These are phyloP conservation scores for Coreius guichenoti DNA, from an alignment of 2,797 vertebrate genomes.

Conservation along the genomic window DNA sequence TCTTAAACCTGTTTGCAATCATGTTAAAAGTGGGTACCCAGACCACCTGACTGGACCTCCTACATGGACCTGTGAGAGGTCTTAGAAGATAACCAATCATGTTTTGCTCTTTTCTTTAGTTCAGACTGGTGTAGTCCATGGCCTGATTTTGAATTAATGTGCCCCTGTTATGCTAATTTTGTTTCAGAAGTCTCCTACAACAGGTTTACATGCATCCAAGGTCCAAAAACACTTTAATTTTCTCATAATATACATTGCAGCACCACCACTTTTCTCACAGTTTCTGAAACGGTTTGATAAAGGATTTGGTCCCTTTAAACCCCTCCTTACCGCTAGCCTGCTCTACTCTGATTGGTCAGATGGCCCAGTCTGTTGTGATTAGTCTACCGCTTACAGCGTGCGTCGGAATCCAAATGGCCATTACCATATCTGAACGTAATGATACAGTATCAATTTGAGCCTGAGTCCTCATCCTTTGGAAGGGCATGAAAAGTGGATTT, in stretches of 20 bases:
- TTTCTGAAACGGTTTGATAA: not conserved
- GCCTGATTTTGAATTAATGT: constrained; percentile 15
- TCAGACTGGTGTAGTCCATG: constrained; percentile 12
- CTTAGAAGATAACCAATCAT: constrained; percentile 18
- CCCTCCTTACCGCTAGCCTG: too few species aligned
- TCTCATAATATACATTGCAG: not conserved
- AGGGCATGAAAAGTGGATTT: too few species aligned
- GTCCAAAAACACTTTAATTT: not conserved
- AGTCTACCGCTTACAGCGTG: too few species aligned
- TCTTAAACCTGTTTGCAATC: constrained; percentile 71
- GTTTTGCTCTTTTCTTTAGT: constrained; percentile 34
- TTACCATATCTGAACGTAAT: too few species aligned
- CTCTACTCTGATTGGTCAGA: too few species aligned
- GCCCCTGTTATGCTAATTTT: not conserved
- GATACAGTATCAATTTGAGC: too few species aligned
- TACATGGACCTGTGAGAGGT: constrained; percentile 24
- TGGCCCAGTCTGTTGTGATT: too few species aligned
- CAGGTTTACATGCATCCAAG: not conserved
- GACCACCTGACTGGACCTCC: constrained; percentile 43
- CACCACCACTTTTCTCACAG: not conserved
- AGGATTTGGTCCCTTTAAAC: not conserved
- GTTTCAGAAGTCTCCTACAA: not conserved
- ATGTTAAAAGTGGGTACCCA: constrained; percentile 52
- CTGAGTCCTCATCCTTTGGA: too few species aligned
- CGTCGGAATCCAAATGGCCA: too few species aligned